Evolutionary conservation across 1,140 invertebrate species (phyloP), one percentile per base, ranked within the genome.

Genomic region (Stenopsyche tienmushanensis): DNA sequence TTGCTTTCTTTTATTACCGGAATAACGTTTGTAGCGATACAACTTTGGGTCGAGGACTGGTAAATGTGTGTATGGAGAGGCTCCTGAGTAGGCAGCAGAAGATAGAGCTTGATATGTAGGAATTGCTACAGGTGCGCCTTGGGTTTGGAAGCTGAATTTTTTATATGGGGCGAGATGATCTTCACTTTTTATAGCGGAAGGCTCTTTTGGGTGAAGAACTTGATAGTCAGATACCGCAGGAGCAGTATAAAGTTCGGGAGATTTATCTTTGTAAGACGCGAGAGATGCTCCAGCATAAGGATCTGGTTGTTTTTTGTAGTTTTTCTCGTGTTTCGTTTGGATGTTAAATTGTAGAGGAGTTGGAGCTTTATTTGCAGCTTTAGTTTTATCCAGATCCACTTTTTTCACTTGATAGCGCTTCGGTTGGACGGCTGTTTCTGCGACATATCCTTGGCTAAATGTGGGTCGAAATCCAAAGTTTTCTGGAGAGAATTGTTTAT

Each of bases 21-120:
- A 66, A 41, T 69, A 69, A 26, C 67, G 62, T 54, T 69, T 69
- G 17, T 55, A 59, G 13, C 67, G 52, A 15, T 54, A 64, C 9
- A 69, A 17, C 54, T 65, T 66, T n/a, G 64, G 55, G 25, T 69
- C 67, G 1, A 53, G n/a, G 18, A 76, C 77, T 76, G 78, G 53
- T 76, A 81, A 74, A 73, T 80, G 80, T 77, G 75, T 72, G 76
- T 79, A 78, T 69, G 72, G 71, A 75, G 79, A 79, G 73, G 78
- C 79, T 67, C 77, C 77, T 64, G 74, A 72, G 71, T 78, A 74
- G 70, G 69, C 70, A 57, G 77, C 72, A 52, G 72, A 65, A 29
- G 74, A 42, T 65, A 65, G 39, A 7, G 45, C 39, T 65, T 66
- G 59, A 34, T 65, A 66, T 10, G 18, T 60, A 3, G 64, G 60